These are phyloP conservation scores for Actinostola sp. DNA, from an alignment of 92 coral and sea anemone genomes.

Conservation along the genomic window DNA sequence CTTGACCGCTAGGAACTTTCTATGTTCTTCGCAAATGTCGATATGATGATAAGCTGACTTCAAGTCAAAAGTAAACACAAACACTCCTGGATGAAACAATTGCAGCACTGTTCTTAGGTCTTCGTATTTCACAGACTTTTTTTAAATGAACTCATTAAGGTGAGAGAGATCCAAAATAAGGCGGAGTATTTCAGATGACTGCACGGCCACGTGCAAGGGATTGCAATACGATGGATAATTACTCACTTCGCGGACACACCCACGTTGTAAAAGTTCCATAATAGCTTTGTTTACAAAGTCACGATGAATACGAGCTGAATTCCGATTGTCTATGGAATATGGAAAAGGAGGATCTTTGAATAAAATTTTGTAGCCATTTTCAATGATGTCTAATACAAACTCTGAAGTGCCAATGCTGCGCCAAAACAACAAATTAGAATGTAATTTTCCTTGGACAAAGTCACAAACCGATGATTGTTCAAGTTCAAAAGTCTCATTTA, in stretches of 20 bases:
- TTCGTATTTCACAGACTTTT: conserved; percentile 52
- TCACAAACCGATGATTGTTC: conserved; percentile 7
- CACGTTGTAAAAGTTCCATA: conserved; percentile 36
- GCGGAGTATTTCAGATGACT: conserved; percentile 51
- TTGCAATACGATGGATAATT: conserved; percentile 43
- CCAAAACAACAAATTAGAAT: conserved; percentile 35
- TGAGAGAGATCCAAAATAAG: conserved; percentile 55
- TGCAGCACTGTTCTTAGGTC: conserved; percentile 60
- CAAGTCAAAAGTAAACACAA: conserved; percentile 47
- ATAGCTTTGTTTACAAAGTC: conserved; percentile 50
- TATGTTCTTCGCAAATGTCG: conserved; percentile 62
- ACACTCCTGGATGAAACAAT: conserved; percentile 37
- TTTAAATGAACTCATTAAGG: conserved; percentile 39
- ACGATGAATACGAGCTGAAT: conserved; percentile 38
- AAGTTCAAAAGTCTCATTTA: conserved; percentile 5
- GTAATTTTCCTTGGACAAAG: conserved; percentile 21
- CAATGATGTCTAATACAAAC: conserved; percentile 50
- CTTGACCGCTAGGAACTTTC: conserved; percentile 43
- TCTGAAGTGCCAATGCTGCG: conserved; percentile 49
- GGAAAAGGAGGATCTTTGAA: conserved; percentile 41
- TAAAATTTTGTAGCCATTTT: conserved; percentile 47
- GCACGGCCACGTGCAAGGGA: conserved; percentile 60
- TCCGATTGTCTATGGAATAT: conserved; percentile 46
- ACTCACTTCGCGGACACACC: conserved; percentile 35
- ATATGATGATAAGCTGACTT: conserved; percentile 66